Percentiles rank a stretch among this genome's conserved stretches.
Evolutionary conservation across 35 echinoderm and acorn worm genomes (phyloP).

Genomic region (Heliocidaris erythrogramma): DNA sequence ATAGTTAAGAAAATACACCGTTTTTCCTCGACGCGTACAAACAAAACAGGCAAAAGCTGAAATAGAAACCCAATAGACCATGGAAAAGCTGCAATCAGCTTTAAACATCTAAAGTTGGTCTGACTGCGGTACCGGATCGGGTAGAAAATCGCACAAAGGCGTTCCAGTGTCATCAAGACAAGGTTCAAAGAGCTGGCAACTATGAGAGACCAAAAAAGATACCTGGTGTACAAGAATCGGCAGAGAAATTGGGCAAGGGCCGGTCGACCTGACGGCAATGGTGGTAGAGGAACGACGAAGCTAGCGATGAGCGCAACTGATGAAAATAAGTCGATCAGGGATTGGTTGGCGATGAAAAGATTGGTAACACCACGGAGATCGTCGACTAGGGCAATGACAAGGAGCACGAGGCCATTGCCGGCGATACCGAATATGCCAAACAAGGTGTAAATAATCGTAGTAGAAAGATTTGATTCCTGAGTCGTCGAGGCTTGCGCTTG

Average conservation of each 20-base stretch:
- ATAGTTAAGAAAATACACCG: background rate
- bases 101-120: background rate
- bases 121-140: background rate
- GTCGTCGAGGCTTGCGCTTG: background rate
- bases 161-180: conserved; percentile 60
- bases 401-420: conserved; percentile 52
- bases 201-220: conserved; percentile 61
- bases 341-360: conserved; percentile 78
- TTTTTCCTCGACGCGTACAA: background rate
- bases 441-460: background rate
- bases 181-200: conserved; percentile 64
- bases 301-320: conserved; percentile 46
- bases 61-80: background rate
- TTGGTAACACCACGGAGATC: conserved; percentile 41
- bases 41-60: background rate
- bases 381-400: background rate
- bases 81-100: background rate
- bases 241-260: conserved; percentile 56
- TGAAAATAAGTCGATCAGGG: conserved; percentile 59
- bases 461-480: background rate
- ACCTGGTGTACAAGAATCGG: conserved; percentile 60
- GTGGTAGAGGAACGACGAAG: conserved; percentile 24
- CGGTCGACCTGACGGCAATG: background rate
- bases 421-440: conserved; percentile 46
- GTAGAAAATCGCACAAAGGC: conserved; percentile 62